Conservation (phyloP, 2,797 vertebrate genomes). For the Nyctalus aviator region DNA sequence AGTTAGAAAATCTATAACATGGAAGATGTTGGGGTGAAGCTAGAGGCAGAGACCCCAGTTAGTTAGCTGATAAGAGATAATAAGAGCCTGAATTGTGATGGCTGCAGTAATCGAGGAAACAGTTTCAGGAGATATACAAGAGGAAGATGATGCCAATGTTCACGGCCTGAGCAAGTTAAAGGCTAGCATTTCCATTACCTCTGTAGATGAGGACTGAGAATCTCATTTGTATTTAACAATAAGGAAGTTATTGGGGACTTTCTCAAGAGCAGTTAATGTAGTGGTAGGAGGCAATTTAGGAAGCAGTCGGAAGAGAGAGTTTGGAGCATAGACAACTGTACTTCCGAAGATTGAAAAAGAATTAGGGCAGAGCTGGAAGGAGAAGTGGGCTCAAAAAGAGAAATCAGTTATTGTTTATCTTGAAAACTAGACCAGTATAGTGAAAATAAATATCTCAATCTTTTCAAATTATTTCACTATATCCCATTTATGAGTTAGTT, state of each 20-base stretch:
- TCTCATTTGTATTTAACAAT: conserved; percentile 27
- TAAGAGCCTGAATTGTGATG: neutral
- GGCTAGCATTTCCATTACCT: conserved; percentile 6
- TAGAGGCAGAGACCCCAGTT: neutral
- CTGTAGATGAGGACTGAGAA: neutral
- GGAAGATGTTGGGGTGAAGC: conserved; percentile 1
- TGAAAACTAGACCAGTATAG: neutral
- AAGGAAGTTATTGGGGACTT: neutral
- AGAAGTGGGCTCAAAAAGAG: neutral
- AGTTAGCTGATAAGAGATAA: neutral
- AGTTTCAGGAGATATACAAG: neutral
- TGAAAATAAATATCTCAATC: conserved; percentile 30
- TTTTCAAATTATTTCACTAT: conserved; percentile 60
- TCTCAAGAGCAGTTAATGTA: neutral
- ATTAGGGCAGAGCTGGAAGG: neutral
- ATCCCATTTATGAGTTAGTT: neutral
- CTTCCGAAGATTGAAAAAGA: neutral
- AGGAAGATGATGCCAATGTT: neutral
- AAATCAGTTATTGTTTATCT: conserved; percentile 14
- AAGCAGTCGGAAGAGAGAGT: neutral
- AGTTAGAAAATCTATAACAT: neutral
- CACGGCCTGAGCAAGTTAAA: neutral
- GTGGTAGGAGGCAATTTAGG: neutral
- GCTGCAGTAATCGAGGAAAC: neutral
- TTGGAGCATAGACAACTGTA: neutral